phyloP scores from a whole-genome alignment of 1,140 invertebrate species.

The Hylyphantes graminicola region DNA sequence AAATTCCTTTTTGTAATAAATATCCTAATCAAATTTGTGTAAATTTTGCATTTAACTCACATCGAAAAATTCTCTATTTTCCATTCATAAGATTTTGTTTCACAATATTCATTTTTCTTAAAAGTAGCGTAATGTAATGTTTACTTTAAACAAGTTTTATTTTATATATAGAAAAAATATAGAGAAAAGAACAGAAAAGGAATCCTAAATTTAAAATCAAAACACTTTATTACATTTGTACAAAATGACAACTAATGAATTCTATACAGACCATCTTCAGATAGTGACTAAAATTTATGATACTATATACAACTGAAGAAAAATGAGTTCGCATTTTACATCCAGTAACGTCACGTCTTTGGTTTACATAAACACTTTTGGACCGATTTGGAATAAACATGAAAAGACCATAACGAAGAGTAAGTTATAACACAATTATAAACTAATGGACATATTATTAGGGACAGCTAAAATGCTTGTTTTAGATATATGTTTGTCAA shows the following conservation, averaged over 20 bases:
- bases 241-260: constrained; percentile 24
- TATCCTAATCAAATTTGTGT: no score
- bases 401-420: no score
- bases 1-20: no score
- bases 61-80: no score
- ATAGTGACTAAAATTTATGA: constrained; percentile 28
- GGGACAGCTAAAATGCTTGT: no score
- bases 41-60: no score
- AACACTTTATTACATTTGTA: constrained; percentile 57
- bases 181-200: neutral
- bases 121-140: neutral
- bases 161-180: neutral
- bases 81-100: no score
- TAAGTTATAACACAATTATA: no score
- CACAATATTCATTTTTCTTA: no score
- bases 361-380: constrained; percentile 32
- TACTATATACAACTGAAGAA: constrained; percentile 38
- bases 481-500: no score
- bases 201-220: constrained; percentile 5
- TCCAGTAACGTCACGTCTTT: constrained; percentile 34
- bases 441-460: no score
- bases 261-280: constrained; percentile 33
- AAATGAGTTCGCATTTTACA: neutral
- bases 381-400: no score
- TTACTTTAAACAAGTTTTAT: neutral